Conservation (phyloP, 2,888 invertebrate genomes). For the Aplocera efformata region DNA sequence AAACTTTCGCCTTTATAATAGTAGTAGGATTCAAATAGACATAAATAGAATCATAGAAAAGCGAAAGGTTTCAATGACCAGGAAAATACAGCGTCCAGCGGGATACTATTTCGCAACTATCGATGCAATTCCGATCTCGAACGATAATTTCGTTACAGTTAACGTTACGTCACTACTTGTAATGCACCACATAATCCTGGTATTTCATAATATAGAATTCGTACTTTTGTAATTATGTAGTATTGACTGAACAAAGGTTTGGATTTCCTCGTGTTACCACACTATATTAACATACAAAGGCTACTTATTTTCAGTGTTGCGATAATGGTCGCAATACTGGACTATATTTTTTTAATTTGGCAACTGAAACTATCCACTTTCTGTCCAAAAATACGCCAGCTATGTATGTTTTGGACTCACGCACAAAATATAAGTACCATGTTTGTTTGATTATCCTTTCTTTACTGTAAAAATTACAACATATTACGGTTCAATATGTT, state of each 20-base stretch:
- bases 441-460: no score
- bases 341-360: not conserved
- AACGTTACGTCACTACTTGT: slow-evolving; percentile 30
- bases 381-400: no score
- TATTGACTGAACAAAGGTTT: slow-evolving; percentile 10
- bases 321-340: not conserved
- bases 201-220: slow-evolving; percentile 16
- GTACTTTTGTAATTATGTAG: slow-evolving; percentile 18
- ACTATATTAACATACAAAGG: slow-evolving; percentile 14
- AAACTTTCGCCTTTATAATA: no score
- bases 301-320: not conserved
- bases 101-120: slow-evolving; percentile 44
- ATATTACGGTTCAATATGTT: no score
- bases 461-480: no score
- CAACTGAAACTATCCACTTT: not conserved
- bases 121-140: slow-evolving; percentile 25
- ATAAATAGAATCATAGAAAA: slow-evolving; percentile 10
- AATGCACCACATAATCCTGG: slow-evolving; percentile 16
- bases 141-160: slow-evolving; percentile 30
- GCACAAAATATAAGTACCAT: no score
- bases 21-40: slow-evolving; percentile 7
- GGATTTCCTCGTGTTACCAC: slow-evolving; percentile 13
- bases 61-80: slow-evolving; percentile 27
- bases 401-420: no score
- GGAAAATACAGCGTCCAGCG: slow-evolving; percentile 40